Evolutionary conservation across 2,888 invertebrate genomes (phyloP), one percentile per base, ranked within the genome.

Genomic region (Stomorhina lunata): DNA sequence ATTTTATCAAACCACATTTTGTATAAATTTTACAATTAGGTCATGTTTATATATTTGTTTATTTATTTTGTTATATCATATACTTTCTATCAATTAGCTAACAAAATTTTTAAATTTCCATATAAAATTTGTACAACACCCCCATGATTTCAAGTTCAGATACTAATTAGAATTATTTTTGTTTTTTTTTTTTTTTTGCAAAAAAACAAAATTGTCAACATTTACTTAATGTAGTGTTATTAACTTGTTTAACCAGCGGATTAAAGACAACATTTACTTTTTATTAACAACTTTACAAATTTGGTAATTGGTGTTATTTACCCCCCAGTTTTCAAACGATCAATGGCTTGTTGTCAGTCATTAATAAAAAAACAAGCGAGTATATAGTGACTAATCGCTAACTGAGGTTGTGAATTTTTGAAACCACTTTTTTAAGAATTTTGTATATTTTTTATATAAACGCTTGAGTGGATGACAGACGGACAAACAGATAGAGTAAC

Each of bases 251-350:
- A 66, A 48, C 32, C 32, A 77, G 29, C 48, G 7, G 27, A 53
- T 32, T 25, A 43, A 61, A 77, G 50, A 43, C 61, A 69, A 78
- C 55, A 75, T 55, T 78, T 69, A 69, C 34, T 69, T 61, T 57
- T 55, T 43, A 34, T 32, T 45, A 69, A 72, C 59, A 73, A 72
- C 57, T 59, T 79, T 43, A 79, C 79, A 59, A 79, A 79, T 79
- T 79, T 79, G 66, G 79, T 27, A 57, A 55, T 63, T 77, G 50
- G 17, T 17, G 17, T 59, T 37, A 37, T 22, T 59, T 59, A 37
- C 22, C 27, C 7, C 45, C 17, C 45, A 1, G 45, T 22, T 48
- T 45, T 10, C 6, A 15, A 32, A n/a, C 40, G 27, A 17, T n/a
- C 43, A n/a, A 43, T n/a, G 27, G 45, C 17, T 6, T 53, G 66